Percentiles rank a stretch among this genome's conserved stretches.
Conservation (phyloP, 2,888 invertebrate species). For the Antheraea yamamai region DNA sequence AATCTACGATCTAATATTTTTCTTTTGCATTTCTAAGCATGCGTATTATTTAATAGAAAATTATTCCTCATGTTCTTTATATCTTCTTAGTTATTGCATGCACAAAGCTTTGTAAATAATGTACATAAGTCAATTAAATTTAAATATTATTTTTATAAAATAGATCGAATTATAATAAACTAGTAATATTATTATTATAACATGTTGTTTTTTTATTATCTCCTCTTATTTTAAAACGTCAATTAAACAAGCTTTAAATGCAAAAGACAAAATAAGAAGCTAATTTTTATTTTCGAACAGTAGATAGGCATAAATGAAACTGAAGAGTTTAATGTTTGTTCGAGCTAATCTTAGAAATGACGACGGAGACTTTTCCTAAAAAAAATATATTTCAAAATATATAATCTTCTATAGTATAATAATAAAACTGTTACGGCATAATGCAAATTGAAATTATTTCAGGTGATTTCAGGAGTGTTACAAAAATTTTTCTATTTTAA, state of each 20-base stretch:
- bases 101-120: conserved; percentile 32
- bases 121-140: conserved; percentile 32
- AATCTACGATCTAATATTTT: not conserved
- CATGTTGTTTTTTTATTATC: not conserved
- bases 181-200: not conserved
- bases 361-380: no score
- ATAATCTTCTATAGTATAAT: no score
- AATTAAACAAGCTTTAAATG: not conserved
- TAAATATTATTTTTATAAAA: conserved; percentile 13
- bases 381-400: no score
- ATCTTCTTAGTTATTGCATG: not conserved
- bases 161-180: conserved; percentile 13
- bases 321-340: no score
- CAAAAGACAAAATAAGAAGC: not conserved
- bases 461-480: no score
- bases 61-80: not conserved
- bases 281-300: not conserved
- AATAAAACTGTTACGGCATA: no score
- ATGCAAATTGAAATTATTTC: no score
- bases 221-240: not conserved
- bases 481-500: no score
- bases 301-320: no score
- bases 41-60: not conserved
- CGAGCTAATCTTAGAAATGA: no score
- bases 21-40: not conserved